Percentiles rank a stretch among this genome's conserved stretches.
phyloP scores from a whole-genome alignment of 92 coral and sea anemone genomes.

The Bergia puertoricense region DNA sequence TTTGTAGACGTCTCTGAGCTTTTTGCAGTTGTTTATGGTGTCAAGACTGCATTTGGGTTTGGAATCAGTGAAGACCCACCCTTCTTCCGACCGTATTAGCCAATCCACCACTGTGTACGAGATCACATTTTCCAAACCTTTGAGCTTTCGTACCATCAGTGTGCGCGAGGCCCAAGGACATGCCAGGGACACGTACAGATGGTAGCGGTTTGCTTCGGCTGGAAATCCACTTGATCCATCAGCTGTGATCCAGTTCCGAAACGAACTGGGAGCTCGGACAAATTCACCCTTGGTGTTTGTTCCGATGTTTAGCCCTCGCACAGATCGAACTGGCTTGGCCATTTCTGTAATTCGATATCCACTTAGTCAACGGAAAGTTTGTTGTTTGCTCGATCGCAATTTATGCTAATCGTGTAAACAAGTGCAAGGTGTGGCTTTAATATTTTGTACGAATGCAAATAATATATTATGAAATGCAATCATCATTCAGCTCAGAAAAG shows the following conservation, averaged over 20 bases:
- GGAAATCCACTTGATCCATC: constrained; percentile 87
- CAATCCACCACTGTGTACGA: constrained; percentile 76
- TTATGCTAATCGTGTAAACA: too few relatives aligned
- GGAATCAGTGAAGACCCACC: constrained; percentile 81
- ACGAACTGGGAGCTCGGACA: constrained; percentile 54
- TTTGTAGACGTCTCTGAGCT: constrained; percentile 73
- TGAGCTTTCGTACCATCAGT: constrained; percentile 68
- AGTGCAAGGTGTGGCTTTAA: too few relatives aligned
- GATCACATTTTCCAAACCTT: constrained; percentile 80
- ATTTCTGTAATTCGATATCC: not conserved
- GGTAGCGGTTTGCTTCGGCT: constrained; percentile 86
- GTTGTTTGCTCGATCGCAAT: too few relatives aligned
- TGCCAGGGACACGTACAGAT: constrained; percentile 76
- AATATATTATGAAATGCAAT: too few relatives aligned
- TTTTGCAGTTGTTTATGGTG: constrained; percentile 73
- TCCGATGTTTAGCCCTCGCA: constrained; percentile 9
- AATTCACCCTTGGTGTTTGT: constrained; percentile 65
- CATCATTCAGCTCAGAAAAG: too few relatives aligned
- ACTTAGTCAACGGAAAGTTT: too few relatives aligned
- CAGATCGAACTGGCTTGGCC: constrained; percentile 33
- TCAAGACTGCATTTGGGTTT: constrained; percentile 82
- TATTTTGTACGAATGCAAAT: too few relatives aligned
- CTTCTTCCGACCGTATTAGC: constrained; percentile 49
- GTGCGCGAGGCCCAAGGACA: constrained; percentile 97
- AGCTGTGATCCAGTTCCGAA: constrained; percentile 74